Percentiles rank a stretch among this genome's conserved stretches.
Evolutionary conservation across 2,113 vertebrate genomes (phyloP).

Genomic region (Sinocyclocheilus grahami): DNA sequence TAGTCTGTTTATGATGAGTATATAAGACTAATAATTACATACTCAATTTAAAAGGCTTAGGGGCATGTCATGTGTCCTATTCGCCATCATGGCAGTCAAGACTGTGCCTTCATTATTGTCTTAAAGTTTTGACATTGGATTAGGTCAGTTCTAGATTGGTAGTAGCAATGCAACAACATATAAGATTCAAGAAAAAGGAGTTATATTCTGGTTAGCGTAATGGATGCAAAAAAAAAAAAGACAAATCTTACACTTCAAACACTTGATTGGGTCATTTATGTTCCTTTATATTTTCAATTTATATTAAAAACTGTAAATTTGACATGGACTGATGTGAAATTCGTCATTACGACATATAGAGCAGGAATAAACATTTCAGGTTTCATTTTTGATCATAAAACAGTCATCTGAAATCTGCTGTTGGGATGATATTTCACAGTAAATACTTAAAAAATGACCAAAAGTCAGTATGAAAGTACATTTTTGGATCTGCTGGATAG

Average conservation of each 20-base stretch:
- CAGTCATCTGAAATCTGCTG: too few relatives aligned
- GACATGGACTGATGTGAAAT: not conserved
- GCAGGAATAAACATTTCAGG: conserved; percentile 14
- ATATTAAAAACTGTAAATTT: conserved; percentile 1
- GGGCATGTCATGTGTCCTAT: conserved; percentile 39
- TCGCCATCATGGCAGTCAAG: not conserved
- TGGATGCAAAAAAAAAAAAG: not conserved
- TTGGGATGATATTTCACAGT: not conserved
- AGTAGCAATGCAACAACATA: conserved; percentile 1
- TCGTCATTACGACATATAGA: not conserved
- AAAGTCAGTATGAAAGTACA: not conserved
- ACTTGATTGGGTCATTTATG: not conserved
- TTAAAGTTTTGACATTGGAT: conserved; percentile 33
- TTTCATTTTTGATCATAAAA: conserved; percentile 3
- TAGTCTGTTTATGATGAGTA: conserved; percentile 65
- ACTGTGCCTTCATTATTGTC: conserved; percentile 34
- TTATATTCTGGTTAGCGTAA: conserved; percentile 9
- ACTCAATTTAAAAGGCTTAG: conserved; percentile 26
- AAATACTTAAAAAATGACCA: not conserved
- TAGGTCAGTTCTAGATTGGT: conserved; percentile 29
- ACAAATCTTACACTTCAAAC: not conserved
- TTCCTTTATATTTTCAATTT: conserved; percentile 22
- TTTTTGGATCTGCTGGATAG: conserved; percentile 4
- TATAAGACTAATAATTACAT: conserved; percentile 66
- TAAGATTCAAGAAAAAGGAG: not conserved